Base-by-base conservation (phyloP, 2,113 vertebrate genomes). In the Charina bottae region DNA sequence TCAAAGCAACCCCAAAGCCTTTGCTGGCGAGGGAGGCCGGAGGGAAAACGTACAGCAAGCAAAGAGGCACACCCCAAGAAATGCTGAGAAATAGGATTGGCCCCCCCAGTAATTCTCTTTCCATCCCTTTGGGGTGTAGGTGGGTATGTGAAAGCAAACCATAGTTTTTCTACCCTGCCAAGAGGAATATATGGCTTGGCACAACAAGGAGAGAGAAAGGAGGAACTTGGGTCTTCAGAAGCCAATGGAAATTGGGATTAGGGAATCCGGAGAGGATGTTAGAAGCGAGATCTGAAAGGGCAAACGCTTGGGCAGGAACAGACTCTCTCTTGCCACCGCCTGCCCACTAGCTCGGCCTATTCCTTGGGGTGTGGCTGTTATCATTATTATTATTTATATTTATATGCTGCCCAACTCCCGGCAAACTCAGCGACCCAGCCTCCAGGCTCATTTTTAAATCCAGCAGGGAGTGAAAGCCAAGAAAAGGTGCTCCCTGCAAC, bases 101-200 rank as follows among this genome's bases (percentile, higher is more conserved):
- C 46, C 5, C 10, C 1, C 19, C 56, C 88, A 89, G 95, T 93
- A 83, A 4, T 94, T 62, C 85, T 53, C 94, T 94, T 94, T 21
- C 60, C 2, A 4, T 17, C 10, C 17, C 26, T n/a, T 17, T 3
- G 8, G 24, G 93, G 59, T 4, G 3, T 23, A 42, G 58, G 21
- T 26, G 8, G 37, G 13, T 62, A 17, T n/a, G 19, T 87, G 23
- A 19, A 15, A 19, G 7, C 11, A 92, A 42, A 88, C 87, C 88
- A 83, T 15, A 19, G 2, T 6, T 68, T 85, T n/a, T 54, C 93
- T 55, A 0, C 19, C 49, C 93, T 28, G 54, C 90, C 33, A 89
- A 49, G 92, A 91, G 68, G 49, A 28, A n/a, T 9, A 53, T 89
- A 3, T 19, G 94, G 84, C 53, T 85, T 86, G 92, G 92, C 0